Conservation (phyloP, 2,113 vertebrate genomes). For the Lucifuga dentata region DNA sequence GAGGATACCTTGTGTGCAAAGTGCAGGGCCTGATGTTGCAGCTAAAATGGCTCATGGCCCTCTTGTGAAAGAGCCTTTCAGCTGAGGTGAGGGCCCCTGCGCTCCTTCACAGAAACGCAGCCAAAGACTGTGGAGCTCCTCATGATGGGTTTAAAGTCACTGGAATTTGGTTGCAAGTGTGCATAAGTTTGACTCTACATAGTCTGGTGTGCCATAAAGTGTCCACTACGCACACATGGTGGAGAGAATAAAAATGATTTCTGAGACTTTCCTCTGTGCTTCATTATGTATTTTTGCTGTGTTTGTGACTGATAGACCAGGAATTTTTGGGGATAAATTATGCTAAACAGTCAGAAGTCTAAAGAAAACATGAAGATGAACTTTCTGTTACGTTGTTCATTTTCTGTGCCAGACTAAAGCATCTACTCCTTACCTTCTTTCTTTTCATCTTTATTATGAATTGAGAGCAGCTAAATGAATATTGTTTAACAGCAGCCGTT, state of each 20-base stretch:
- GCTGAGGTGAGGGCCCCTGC: neutral
- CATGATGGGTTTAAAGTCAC: conserved; percentile 17
- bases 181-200: conserved; percentile 40
- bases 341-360: too few relatives aligned
- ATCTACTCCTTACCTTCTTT: neutral
- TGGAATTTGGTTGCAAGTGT: conserved; percentile 40
- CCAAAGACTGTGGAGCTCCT: conserved; percentile 22
- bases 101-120: conserved; percentile 34
- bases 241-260: too few relatives aligned
- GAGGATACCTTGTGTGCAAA: conserved; percentile 1
- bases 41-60: conserved; percentile 50
- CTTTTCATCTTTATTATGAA: too few relatives aligned
- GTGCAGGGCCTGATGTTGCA: conserved; percentile 13
- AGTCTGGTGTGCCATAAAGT: neutral
- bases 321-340: too few relatives aligned
- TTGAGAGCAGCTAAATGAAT: too few relatives aligned
- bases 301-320: too few relatives aligned
- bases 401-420: neutral
- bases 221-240: too few relatives aligned
- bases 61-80: conserved; percentile 74
- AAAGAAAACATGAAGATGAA: too few relatives aligned
- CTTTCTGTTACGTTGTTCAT: too few relatives aligned
- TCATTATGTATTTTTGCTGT: too few relatives aligned
- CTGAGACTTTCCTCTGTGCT: too few relatives aligned
- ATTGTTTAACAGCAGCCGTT: too few relatives aligned